A percentile compares a stretch with the other conserved stretches of the same genome.
phyloP scores from a whole-genome alignment of 1,140 invertebrate genomes.

The Trachymyrmex septentrionalis region DNA sequence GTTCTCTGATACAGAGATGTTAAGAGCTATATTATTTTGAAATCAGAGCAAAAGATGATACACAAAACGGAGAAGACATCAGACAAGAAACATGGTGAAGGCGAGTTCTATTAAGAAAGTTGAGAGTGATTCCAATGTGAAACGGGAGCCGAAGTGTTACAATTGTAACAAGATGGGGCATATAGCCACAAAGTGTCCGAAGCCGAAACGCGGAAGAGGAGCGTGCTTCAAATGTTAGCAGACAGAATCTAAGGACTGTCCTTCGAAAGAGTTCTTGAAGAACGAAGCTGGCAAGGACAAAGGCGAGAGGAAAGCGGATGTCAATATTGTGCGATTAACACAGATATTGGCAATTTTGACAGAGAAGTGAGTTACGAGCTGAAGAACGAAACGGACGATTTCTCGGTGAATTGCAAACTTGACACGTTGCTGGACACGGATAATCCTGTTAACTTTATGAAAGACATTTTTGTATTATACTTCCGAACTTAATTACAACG shows the following conservation, averaged over 20 bases:
- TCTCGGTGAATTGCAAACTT: too few species aligned
- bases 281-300: neutral
- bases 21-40: neutral
- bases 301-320: neutral
- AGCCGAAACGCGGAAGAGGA: neutral
- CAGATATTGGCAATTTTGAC: neutral
- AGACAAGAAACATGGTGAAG: rapidly evolving
- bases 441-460: too few species aligned
- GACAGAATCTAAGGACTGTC: neutral
- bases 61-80: neutral
- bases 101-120: neutral
- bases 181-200: neutral
- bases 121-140: neutral
- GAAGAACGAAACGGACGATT: neutral
- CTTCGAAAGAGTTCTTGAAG: neutral
- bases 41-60: neutral
- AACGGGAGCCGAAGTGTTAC: neutral
- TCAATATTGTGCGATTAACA: neutral
- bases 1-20: neutral
- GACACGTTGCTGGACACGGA: too few species aligned
- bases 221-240: neutral
- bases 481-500: neutral
- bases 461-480: conserved; percentile 11
- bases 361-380: neutral
- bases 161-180: neutral